phyloP scores from a whole-genome alignment of 1,140 invertebrate genomes.

The Leptopilina boulardi region DNA sequence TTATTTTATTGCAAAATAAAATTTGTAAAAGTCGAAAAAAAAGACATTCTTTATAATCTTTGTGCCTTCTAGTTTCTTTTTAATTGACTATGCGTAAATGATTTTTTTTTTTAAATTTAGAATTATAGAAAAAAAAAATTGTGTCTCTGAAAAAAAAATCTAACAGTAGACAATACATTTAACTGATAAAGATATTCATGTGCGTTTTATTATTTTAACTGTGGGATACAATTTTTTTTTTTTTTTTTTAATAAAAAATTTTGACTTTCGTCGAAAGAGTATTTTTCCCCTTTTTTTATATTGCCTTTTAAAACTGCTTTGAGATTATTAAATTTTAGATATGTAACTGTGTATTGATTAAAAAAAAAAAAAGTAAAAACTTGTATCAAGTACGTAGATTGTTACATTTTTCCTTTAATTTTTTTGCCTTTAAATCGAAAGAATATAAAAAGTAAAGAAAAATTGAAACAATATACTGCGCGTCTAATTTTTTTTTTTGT shows the following conservation, averaged over 20 bases:
- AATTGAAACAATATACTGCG: neutral
- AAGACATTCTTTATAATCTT: conserved; percentile 71
- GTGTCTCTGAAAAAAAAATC: conserved; percentile 7
- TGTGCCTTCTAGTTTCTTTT: conserved; percentile 65
- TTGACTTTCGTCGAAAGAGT: no score
- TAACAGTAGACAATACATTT: conserved; percentile 35
- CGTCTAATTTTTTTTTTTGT: neutral
- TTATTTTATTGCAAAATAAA: conserved; percentile 54
- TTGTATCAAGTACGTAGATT: neutral
- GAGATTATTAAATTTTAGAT: no score
- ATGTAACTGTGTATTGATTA: no score
- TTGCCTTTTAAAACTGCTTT: no score
- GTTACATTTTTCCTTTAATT: neutral
- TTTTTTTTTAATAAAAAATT: no score
- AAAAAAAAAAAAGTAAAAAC: no score
- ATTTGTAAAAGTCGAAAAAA: conserved; percentile 58
- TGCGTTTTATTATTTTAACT: conserved; percentile 26
- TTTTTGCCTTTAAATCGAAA: neutral
- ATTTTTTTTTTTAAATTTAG: no score
- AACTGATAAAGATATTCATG: conserved; percentile 33
- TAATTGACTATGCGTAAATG: no score
- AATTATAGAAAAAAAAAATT: conserved; percentile 36
- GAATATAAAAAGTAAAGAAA: neutral
- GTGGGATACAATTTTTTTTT: neutral
- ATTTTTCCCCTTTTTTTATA: no score